These are phyloP conservation scores for Tiphia femorata DNA, from an alignment of 2,888 invertebrate species.

Conservation along the genomic window DNA sequence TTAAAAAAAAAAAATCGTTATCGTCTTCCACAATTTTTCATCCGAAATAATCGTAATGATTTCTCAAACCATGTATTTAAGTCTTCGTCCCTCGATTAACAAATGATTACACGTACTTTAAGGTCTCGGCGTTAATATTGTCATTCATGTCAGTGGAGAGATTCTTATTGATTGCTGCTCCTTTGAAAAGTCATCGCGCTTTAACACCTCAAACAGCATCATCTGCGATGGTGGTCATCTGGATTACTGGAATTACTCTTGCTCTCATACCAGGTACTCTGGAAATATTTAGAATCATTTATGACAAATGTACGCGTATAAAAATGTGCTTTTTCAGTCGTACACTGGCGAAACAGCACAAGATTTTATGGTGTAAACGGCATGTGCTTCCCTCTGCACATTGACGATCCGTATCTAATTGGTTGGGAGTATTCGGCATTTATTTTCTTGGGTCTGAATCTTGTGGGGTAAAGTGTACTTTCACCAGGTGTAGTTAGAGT, in stretches of 20 bases:
- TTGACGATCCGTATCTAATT: constrained; percentile 76
- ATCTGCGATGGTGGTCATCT: constrained; percentile 72
- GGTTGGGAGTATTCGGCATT: constrained; percentile 82
- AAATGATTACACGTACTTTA: constrained; percentile 16
- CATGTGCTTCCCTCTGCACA: constrained; percentile 79
- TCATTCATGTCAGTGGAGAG: constrained; percentile 80
- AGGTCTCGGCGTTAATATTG: constrained; percentile 77
- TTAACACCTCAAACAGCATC: constrained; percentile 72
- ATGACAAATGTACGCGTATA: neutral
- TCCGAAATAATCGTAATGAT: neutral
- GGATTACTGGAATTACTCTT: constrained; percentile 74
- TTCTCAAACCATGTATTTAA: neutral
- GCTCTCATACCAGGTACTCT: constrained; percentile 77
- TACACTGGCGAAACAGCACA: constrained; percentile 74
- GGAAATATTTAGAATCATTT: neutral
- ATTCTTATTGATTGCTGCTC: constrained; percentile 75
- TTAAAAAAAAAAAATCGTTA: neutral
- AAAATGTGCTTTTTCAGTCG: constrained; percentile 65
- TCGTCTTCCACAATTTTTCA: neutral
- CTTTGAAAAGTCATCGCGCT: constrained; percentile 72
- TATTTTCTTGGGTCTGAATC: constrained; percentile 78
- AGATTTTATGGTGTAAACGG: constrained; percentile 78
- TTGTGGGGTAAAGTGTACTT: constrained; percentile 69
- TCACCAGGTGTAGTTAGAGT: neutral
- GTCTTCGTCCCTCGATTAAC: neutral